Evolutionary conservation across 2,888 invertebrate genomes (phyloP).

Genomic region (Habrosyne pyritoides): DNA sequence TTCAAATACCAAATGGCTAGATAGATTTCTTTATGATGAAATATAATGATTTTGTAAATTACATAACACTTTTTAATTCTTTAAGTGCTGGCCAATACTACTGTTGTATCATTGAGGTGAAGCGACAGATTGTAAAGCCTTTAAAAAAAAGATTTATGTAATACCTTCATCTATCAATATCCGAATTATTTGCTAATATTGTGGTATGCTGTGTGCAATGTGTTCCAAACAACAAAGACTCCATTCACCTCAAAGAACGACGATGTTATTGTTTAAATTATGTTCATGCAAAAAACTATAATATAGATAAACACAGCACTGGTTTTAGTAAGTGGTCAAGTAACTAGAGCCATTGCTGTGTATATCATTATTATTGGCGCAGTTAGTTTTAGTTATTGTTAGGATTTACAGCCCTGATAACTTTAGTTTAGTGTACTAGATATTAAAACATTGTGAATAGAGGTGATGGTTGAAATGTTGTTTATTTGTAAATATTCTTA

Average conservation of each 20-base stretch:
- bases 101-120: conserved; percentile 33
- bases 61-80: conserved; percentile 17
- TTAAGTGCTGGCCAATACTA: conserved; percentile 27
- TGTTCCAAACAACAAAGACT: background rate
- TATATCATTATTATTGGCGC: conserved; percentile 21
- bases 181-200: background rate
- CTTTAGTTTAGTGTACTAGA: conserved; percentile 52
- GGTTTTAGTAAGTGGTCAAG: background rate
- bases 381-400: conserved; percentile 51
- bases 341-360: background rate
- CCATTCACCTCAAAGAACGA: conserved; percentile 35
- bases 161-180: background rate
- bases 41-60: conserved; percentile 33
- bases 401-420: conserved; percentile 71
- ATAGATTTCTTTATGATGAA: conserved; percentile 60
- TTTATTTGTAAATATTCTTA: conserved; percentile 77
- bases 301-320: background rate
- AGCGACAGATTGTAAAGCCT: conserved; percentile 18
- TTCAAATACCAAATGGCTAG: conserved; percentile 76
- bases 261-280: conserved; percentile 30
- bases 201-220: background rate
- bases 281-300: conserved; percentile 24
- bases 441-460: conserved; percentile 61
- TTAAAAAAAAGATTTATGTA: conserved; percentile 7
- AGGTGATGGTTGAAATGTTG: conserved; percentile 65